phyloP scores from a whole-genome alignment of 2,113 vertebrate species.

The Riparia riparia region DNA sequence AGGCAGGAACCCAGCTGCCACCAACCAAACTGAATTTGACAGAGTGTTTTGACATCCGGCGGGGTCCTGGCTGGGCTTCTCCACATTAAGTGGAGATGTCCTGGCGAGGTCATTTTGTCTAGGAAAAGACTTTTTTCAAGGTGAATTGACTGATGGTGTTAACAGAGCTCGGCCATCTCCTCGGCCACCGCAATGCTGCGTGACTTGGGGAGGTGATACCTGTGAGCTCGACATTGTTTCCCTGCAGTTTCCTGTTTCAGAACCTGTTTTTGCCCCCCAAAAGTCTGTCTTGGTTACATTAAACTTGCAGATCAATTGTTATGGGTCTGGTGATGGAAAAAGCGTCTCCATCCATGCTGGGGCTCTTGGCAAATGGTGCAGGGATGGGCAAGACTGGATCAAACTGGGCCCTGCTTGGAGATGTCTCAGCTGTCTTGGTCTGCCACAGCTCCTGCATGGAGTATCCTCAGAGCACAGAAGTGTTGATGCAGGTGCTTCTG shows the following conservation, averaged over 20 bases:
- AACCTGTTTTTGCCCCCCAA: not conserved
- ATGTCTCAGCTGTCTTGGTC: not conserved
- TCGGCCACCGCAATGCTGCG: rapidly evolving
- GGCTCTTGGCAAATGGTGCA: not conserved
- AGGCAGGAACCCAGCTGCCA: slow-evolving; percentile 90
- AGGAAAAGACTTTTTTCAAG: not conserved
- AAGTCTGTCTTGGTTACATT: not conserved
- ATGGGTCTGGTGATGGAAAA: not conserved
- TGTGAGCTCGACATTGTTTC: rapidly evolving
- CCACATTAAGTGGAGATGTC: slow-evolving; percentile 48
- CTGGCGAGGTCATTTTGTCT: not conserved
- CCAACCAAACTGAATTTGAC: slow-evolving; percentile 96
- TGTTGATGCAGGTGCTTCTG: not conserved
- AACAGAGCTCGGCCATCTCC: not conserved
- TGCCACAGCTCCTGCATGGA: rapidly evolving
- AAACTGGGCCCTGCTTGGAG: not conserved
- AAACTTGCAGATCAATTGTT: not conserved
- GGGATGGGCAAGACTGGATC: not conserved
- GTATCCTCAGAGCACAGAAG: not conserved
- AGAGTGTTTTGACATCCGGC: slow-evolving; percentile 86
- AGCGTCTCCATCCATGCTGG: not conserved
- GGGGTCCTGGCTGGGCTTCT: not conserved
- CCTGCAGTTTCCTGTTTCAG: not conserved
- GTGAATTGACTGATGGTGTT: not conserved
- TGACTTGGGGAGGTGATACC: not conserved